phyloP scores from a whole-genome alignment of 2,888 invertebrate species.

The Cerceris rybyensis region DNA sequence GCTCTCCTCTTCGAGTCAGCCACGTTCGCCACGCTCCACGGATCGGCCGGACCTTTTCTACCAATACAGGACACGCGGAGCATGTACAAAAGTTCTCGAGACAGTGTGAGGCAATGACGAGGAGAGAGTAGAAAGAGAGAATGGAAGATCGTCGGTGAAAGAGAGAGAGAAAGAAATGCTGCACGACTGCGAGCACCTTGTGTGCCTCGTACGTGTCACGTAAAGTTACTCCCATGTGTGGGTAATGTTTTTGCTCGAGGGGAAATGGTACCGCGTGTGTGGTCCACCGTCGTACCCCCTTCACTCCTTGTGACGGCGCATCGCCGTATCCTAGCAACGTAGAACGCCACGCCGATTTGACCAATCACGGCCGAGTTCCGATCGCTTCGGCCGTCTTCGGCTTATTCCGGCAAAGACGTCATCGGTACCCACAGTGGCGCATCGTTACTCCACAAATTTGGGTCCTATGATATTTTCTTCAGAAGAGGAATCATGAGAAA shows the following conservation, averaged over 20 bases:
- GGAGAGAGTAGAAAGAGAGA: slow-evolving; percentile 31
- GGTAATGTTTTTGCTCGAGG: slow-evolving; percentile 80
- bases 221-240: slow-evolving; percentile 63
- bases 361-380: slow-evolving; percentile 58
- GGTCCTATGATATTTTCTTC: not conserved
- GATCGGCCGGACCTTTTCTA: slow-evolving; percentile 22
- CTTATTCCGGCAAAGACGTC: slow-evolving; percentile 73
- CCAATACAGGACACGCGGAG: slow-evolving; percentile 17
- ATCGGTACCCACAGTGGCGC: slow-evolving; percentile 70
- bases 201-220: slow-evolving; percentile 59
- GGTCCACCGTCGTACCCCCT: slow-evolving; percentile 72
- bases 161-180: slow-evolving; percentile 37
- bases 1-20: slow-evolving; percentile 27
- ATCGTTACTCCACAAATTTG: slow-evolving; percentile 32
- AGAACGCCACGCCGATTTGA: slow-evolving; percentile 71
- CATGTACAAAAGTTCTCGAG: slow-evolving; percentile 36
- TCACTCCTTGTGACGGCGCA: slow-evolving; percentile 59
- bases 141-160: slow-evolving; percentile 6
- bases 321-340: slow-evolving; percentile 79
- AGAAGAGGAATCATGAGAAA: not conserved
- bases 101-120: slow-evolving; percentile 38
- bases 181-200: slow-evolving; percentile 40
- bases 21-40: slow-evolving; percentile 35
- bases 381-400: slow-evolving; percentile 69
- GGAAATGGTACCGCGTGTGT: slow-evolving; percentile 81